Percentiles rank a stretch among this genome's conserved stretches.
Conservation (phyloP, 2,113 vertebrate genomes). For the Toxotes jaculatrix region DNA sequence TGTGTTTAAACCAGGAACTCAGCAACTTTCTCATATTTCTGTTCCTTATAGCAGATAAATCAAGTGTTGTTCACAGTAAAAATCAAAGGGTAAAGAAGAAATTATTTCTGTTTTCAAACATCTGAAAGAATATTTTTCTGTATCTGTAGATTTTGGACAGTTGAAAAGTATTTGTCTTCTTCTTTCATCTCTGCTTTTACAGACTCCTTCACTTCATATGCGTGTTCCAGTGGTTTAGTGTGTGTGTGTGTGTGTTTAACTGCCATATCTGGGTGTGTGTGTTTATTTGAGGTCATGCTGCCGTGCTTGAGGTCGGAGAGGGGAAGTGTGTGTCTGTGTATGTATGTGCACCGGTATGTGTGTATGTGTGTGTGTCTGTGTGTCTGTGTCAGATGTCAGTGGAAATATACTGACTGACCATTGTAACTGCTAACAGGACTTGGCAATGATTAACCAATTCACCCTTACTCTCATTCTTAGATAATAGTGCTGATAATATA, state of each 20-base stretch:
- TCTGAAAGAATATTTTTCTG: too few relatives aligned
- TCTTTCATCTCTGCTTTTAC: neutral
- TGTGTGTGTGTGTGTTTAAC: neutral
- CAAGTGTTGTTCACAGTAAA: too few relatives aligned
- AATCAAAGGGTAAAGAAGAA: neutral
- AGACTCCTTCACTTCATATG: too few relatives aligned
- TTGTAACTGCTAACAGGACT: neutral
- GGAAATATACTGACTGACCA: slow-evolving; percentile 27
- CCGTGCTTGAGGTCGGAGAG: slow-evolving; percentile 6
- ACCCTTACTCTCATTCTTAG: neutral
- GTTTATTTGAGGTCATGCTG: neutral
- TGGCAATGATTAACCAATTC: slow-evolving; percentile 16
- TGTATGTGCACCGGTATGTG: slow-evolving; percentile 14
- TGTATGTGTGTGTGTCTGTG: slow-evolving; percentile 12
- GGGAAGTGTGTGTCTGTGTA: neutral
- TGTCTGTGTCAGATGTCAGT: slow-evolving; percentile 16
- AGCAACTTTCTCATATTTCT: too few relatives aligned
- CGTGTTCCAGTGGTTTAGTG: neutral
- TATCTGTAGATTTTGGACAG: too few relatives aligned
- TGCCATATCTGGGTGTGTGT: neutral
- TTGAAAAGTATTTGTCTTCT: neutral
- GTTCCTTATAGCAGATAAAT: too few relatives aligned
- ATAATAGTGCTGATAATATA: neutral
- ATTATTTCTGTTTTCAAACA: neutral
- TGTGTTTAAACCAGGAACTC: too few relatives aligned